These are phyloP conservation scores for Tyrannus savana DNA, from an alignment of 2,113 vertebrate species.

Conservation along the genomic window DNA sequence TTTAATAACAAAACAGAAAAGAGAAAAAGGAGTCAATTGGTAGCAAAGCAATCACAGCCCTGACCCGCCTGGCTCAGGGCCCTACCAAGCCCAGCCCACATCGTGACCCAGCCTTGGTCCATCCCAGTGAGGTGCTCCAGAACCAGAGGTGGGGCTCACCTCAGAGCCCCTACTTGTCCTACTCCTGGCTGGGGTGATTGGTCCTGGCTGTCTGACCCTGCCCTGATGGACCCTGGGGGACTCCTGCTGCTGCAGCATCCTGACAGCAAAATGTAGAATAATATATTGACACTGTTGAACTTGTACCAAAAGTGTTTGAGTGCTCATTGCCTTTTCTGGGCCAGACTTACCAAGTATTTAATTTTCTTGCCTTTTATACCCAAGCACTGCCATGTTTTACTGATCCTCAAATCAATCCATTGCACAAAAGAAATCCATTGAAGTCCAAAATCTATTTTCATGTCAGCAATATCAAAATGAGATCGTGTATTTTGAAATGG, in stretches of 20 bases:
- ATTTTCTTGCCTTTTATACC: background rate
- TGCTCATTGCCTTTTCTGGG: background rate
- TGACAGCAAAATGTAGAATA: background rate
- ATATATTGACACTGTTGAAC: background rate
- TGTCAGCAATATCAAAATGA: background rate
- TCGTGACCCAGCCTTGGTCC: too few species aligned
- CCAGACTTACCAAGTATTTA: background rate
- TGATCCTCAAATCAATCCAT: background rate
- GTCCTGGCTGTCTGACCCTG: background rate
- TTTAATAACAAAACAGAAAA: background rate
- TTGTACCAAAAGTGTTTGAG: background rate
- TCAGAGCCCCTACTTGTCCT: background rate
- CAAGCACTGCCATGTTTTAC: background rate
- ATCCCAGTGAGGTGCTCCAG: fast-evolving
- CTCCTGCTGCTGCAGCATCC: background rate
- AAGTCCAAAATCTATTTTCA: background rate
- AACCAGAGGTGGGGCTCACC: background rate
- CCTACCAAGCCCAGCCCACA: fast-evolving
- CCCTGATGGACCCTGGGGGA: fast-evolving
- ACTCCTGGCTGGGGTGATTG: background rate
- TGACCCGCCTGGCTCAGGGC: background rate
- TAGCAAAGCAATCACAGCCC: background rate
- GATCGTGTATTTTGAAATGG: background rate
- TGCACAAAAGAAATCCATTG: background rate
- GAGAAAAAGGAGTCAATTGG: background rate